Base-by-base conservation (phyloP, 2,113 vertebrate species). In the Odontesthes bonariensis region DNA sequence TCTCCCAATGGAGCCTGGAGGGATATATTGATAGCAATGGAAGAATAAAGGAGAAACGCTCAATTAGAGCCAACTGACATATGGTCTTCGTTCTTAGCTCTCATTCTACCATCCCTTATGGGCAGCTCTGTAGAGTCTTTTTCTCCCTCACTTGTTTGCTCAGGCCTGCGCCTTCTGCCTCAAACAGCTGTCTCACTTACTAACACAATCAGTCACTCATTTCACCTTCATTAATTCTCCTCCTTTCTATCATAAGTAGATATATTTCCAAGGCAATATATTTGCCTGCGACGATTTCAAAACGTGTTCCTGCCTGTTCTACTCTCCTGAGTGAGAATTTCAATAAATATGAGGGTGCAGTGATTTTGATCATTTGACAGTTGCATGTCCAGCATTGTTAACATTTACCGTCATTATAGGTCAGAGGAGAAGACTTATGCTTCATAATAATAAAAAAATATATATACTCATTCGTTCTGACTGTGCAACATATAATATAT, bases 31-130 rank as follows among this genome's bases (percentile, higher is more conserved):
- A 75, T 55, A 73, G 81, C 68, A 69, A 80, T 80, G 66, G 61
- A 77, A 80, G 82, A 88, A 69, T 11, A 74, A 82, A 85, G 75
- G 84, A 74, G 77, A 88, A 74, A 74, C 22, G 69, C 75, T 89
- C 85, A 89, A 89, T 91, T 91, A 90, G 82, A 78, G 59, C 49
- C 70, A 57, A 77, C 22, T 88, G 86, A 89, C 85, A 60, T 80
- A 66, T 78, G 77, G 77, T 79, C 82, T 79, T 82, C 70, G 80
- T 20, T 54, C 79, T 64, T 81, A 79, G 84, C 68, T 81, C 75
- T 56, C 67, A 59, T 80, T 54, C 83, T 74, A 66, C 69, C 60
- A 55, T 52, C 51, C 75, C 35, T 67, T 81, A 84, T 71, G 74
- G 78, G 78, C 72, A 58, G 23, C 63, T 51, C 67, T 81, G 77